Percentiles rank a stretch among this genome's conserved stretches.
Evolutionary conservation across 2,113 vertebrate species (phyloP).

Genomic region (Callipepla californica): DNA sequence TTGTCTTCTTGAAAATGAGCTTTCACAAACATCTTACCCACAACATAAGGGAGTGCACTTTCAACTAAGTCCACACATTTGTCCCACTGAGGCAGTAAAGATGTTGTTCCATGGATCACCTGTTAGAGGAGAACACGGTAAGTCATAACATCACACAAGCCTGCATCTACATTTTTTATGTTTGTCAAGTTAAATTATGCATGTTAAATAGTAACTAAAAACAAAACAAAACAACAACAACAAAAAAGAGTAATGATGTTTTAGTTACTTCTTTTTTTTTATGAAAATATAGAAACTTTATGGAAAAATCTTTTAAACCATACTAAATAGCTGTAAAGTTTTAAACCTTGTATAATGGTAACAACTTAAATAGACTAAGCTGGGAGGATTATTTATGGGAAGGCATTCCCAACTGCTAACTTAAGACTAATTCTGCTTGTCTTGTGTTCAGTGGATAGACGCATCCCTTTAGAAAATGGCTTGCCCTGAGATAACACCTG

Average conservation of each 20-base stretch:
- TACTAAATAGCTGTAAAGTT: background rate
- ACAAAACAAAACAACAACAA: too few species aligned
- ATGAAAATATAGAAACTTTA: background rate
- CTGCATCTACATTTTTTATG: background rate
- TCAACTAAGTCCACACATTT: constrained; percentile 96
- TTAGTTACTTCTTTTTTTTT: background rate
- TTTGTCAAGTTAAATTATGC: background rate
- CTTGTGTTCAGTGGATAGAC: background rate
- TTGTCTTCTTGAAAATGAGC: constrained; percentile 97
- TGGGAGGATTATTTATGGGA: background rate
- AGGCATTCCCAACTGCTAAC: background rate
- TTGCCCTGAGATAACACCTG: background rate
- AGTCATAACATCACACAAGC: background rate
- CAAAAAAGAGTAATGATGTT: background rate
- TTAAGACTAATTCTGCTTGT: background rate
- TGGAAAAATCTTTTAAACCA: background rate
- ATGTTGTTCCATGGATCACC: constrained; percentile 93
- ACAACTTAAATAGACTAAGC: background rate
- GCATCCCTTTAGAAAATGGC: background rate
- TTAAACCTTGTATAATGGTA: background rate
- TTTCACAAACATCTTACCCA: constrained; percentile 93
- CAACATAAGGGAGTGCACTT: constrained; percentile 87
- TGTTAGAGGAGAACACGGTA: constrained; percentile 54
- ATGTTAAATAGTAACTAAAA: background rate
- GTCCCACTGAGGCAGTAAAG: constrained; percentile 93